Conservation (phyloP, 2,113 vertebrate species). For the Carollia perspicillata region DNA sequence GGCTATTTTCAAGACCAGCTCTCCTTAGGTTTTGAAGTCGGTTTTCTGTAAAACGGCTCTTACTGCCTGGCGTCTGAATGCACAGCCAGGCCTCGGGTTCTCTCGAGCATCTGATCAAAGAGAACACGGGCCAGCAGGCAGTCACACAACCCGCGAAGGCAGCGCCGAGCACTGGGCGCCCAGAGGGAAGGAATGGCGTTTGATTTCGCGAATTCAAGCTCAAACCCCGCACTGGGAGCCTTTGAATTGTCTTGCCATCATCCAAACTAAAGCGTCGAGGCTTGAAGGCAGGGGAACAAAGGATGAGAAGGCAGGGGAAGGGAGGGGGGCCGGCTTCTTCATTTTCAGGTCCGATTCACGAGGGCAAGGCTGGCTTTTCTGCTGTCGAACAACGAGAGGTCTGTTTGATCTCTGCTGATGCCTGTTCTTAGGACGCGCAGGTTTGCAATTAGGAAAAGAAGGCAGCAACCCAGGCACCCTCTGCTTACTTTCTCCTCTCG, state of each 20-base stretch:
- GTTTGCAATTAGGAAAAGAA: background rate
- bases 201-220: background rate
- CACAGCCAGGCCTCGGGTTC: background rate
- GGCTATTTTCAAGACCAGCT: background rate
- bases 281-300: background rate
- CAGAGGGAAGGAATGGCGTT: background rate
- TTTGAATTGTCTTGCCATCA: background rate
- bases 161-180: background rate
- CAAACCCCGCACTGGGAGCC: background rate
- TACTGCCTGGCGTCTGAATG: background rate
- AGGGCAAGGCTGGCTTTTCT: background rate
- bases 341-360: background rate
- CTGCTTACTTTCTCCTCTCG: background rate
- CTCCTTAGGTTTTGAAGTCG: background rate
- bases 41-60: background rate
- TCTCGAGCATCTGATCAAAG: background rate
- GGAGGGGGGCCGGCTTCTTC: no score
- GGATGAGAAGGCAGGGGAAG: background rate
- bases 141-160: no score
- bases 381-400: background rate
- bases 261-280: background rate
- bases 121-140: background rate
- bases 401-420: background rate
- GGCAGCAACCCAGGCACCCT: background rate
- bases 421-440: background rate